Percentiles rank a stretch among this genome's conserved stretches.
Conservation (phyloP, 2,797 vertebrate genomes). For the Telmatherina bonti region DNA sequence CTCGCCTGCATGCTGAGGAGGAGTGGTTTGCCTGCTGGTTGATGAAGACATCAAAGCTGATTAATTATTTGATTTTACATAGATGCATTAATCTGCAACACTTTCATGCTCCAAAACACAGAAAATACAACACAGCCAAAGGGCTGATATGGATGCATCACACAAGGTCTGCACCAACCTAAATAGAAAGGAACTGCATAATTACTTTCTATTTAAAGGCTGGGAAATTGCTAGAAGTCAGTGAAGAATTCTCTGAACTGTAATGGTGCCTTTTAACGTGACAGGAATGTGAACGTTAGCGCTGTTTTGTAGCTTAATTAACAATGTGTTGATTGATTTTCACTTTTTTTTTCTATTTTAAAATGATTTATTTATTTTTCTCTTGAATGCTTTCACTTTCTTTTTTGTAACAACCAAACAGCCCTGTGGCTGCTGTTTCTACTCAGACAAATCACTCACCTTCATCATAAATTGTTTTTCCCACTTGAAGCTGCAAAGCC, state of each 20-base stretch:
- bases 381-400: slow-evolving; percentile 43
- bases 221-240: slow-evolving; percentile 26
- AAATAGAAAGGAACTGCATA: slow-evolving; percentile 6
- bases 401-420: slow-evolving; percentile 18
- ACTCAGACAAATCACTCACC: too few relatives aligned
- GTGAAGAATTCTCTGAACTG: slow-evolving; percentile 22
- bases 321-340: slow-evolving; percentile 68
- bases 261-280: slow-evolving; percentile 35
- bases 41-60: slow-evolving; percentile 69
- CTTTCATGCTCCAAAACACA: slow-evolving; percentile 45
- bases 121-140: slow-evolving; percentile 28
- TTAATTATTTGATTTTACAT: slow-evolving; percentile 58
- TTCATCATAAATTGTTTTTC: slow-evolving; percentile 4
- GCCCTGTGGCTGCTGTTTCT: too few relatives aligned
- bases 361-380: background rate
- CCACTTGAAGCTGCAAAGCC: slow-evolving; percentile 1
- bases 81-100: slow-evolving; percentile 42
- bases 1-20: background rate
- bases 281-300: slow-evolving; percentile 55
- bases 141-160: slow-evolving; percentile 23
- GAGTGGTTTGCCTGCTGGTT: slow-evolving; percentile 23
- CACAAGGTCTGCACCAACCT: slow-evolving; percentile 13
- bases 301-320: slow-evolving; percentile 72
- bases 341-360: background rate
- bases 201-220: slow-evolving; percentile 31